Base-by-base conservation (phyloP, 2,113 vertebrate species). In the Patagioenas fasciata region DNA sequence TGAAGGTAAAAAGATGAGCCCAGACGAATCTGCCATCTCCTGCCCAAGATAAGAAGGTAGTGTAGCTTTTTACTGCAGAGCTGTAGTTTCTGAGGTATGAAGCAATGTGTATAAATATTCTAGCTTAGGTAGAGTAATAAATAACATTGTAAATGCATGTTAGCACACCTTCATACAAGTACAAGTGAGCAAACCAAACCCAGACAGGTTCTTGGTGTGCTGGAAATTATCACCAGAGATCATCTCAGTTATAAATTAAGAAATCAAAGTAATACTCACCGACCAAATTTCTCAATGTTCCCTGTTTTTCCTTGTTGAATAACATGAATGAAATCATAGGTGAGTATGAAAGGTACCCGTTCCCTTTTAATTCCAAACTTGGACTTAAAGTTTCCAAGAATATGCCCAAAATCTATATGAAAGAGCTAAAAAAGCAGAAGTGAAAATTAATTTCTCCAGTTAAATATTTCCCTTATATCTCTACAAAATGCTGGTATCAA, bases 281-380 rank as follows among this genome's bases (percentile, higher is more conserved):
- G 98, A 96, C 98, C 99, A 98, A 99, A 99, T 86, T 99, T 99
- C 88, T 99, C 99, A 1, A 99, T 99, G 98, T 99, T 99, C 85
- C 99, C 98, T 10, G 99, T 99, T 98, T 99, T 99, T 80, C 99
- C 99, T 98, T 99, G 98, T 94, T 99, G 99, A 92, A 99, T 99
- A 95, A 99, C 99, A 36, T 99, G 99, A 97, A 99, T 99, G 97
- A 99, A 99, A 98, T 99, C 99, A 70, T 99, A 99, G 18, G 99
- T 99, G 93, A 99, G 99, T 98, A 99, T 99, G 94, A 99, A 99
- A 81, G 99, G 99, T 80, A 99, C 99, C 9, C 99, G 98, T 95
- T 99, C 99, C 96, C 99, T 98, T 98, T 99, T 99, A 98, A 99
- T 99, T 94, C 99, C 99, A 97, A 99, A 99, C 97, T 99, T 99